Evolutionary conservation across 2,888 invertebrate species (phyloP).

Genomic region (Eilema griseolum): DNA sequence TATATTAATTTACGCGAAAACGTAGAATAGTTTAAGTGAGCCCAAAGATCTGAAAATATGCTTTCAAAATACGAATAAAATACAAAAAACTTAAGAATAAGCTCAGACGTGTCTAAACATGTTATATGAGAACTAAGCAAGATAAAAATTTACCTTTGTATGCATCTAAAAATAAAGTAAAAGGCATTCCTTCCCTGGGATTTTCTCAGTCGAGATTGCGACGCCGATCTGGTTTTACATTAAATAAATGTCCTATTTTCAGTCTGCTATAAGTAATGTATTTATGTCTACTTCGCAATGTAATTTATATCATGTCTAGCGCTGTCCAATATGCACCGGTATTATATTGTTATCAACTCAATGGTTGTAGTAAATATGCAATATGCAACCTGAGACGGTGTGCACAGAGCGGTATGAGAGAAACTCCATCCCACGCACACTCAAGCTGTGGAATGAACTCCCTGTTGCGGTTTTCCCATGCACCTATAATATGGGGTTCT

Average conservation of each 20-base stretch:
- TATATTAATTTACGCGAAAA: too few relatives aligned
- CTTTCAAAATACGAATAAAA: neutral
- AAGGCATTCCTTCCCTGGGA: slow-evolving; percentile 1
- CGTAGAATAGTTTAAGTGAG: too few relatives aligned
- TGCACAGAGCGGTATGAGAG: too few relatives aligned
- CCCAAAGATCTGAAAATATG: too few relatives aligned
- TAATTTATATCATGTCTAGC: neutral
- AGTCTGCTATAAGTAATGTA: neutral
- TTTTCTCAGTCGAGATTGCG: slow-evolving; percentile 9
- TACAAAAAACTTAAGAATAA: neutral
- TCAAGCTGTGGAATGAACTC: too few relatives aligned
- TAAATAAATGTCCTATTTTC: neutral
- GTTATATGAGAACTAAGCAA: neutral
- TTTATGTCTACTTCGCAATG: neutral
- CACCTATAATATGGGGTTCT: too few relatives aligned
- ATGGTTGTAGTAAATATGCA: too few relatives aligned
- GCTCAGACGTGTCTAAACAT: neutral
- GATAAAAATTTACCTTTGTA: neutral
- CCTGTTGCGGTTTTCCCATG: too few relatives aligned
- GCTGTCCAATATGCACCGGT: neutral
- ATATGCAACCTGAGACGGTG: too few relatives aligned
- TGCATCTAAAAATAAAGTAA: neutral
- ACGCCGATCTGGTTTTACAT: neutral
- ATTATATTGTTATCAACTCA: neutral
- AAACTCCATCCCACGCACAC: too few relatives aligned